phyloP scores from a whole-genome alignment of 92 coral and sea anemone species.

The Parazoanthus swiftii region DNA sequence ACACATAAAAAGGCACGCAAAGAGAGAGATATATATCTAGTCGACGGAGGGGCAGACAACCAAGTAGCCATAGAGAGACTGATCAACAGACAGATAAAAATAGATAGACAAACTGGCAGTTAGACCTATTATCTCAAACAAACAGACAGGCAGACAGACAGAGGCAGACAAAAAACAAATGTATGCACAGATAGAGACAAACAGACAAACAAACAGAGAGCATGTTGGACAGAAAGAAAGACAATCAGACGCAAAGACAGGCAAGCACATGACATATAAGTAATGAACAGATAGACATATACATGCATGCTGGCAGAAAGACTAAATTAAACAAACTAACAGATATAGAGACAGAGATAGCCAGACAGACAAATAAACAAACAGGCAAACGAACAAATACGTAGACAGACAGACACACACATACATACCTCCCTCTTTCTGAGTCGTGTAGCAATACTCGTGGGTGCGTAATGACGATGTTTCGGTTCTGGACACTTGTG shows the following conservation, averaged over 20 bases:
- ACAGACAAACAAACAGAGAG: not conserved
- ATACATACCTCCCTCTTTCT: conserved; percentile 64
- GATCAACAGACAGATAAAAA: not conserved
- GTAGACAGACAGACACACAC: not conserved
- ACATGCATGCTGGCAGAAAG: not conserved
- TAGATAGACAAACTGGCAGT: not conserved
- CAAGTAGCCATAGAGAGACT: no score
- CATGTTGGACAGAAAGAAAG: no score
- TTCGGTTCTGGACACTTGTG: conserved; percentile 95
- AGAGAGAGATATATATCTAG: not conserved
- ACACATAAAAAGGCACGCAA: not conserved
- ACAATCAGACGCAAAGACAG: no score
- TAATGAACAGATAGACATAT: no score
- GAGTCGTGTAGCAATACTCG: conserved; percentile 80
- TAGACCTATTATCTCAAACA: not conserved
- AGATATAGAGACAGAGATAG: not conserved
- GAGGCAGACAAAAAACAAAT: no score
- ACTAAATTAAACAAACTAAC: not conserved
- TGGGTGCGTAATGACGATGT: conserved; percentile 85
- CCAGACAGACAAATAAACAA: not conserved
- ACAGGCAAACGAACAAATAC: not conserved
- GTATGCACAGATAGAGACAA: not conserved
- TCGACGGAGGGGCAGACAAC: no score
- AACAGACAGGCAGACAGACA: not conserved
- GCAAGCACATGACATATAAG: no score